These are phyloP conservation scores for Pangasius macronema DNA, from an alignment of 2,797 vertebrate species.

Conservation along the genomic window DNA sequence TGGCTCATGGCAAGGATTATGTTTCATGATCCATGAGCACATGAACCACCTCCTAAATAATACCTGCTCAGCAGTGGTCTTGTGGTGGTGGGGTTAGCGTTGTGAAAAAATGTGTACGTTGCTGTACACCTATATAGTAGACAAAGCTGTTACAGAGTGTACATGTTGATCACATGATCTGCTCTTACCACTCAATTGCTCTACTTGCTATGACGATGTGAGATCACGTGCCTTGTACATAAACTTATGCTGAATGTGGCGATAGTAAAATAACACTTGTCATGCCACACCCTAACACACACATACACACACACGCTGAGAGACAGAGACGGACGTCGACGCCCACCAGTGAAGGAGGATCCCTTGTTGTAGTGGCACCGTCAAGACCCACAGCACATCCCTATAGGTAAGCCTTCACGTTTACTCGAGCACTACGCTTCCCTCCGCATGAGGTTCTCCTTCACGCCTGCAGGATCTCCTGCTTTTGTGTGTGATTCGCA, in stretches of 20 bases:
- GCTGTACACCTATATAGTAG: not conserved
- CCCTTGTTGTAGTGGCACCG: too few species aligned
- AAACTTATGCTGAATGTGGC: not conserved
- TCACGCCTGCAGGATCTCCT: slow-evolving; percentile 14
- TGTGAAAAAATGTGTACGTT: not conserved
- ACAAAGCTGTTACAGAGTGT: not conserved
- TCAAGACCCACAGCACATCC: too few species aligned
- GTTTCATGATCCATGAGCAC: not conserved
- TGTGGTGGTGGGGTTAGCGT: not conserved
- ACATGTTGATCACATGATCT: slow-evolving; percentile 14
- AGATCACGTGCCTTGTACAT: not conserved
- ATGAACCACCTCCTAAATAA: not conserved
- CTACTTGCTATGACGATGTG: not conserved
- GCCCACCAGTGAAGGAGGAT: too few species aligned
- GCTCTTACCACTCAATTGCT: not conserved
- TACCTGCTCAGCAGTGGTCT: not conserved
- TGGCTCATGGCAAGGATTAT: not conserved
- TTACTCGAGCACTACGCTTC: slow-evolving; percentile 13
- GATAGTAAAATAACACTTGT: not conserved
- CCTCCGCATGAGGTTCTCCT: slow-evolving; percentile 31
- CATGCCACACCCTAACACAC: not conserved
- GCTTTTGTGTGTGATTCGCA: slow-evolving; percentile 40
- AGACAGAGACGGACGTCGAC: too few species aligned
- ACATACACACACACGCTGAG: not conserved
- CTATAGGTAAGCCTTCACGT: slow-evolving; percentile 85